phyloP scores from a whole-genome alignment of 2,888 invertebrate genomes.

The Eristalinus aeneus region DNA sequence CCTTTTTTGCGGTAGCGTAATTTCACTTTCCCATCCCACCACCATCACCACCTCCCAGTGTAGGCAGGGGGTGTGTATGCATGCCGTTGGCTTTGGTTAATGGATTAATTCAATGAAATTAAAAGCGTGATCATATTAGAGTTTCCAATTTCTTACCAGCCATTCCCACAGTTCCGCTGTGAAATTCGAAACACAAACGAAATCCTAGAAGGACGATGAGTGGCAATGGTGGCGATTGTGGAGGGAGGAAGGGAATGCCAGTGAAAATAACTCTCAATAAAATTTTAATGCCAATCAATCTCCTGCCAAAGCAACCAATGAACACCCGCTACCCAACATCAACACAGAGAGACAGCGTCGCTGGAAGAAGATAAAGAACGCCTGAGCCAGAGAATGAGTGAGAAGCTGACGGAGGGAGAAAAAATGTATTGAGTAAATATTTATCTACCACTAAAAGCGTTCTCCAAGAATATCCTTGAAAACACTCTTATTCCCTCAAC shows the following conservation, averaged over 20 bases:
- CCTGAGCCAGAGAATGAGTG: background rate
- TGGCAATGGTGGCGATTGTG: background rate
- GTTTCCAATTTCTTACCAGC: constrained; percentile 51
- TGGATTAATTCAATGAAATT: constrained; percentile 65
- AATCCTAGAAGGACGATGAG: background rate
- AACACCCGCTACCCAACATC: background rate
- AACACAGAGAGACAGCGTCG: background rate
- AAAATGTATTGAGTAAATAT: constrained; percentile 63
- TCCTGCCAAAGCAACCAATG: constrained; percentile 20
- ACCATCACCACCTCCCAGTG: background rate
- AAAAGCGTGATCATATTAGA: constrained; percentile 63
- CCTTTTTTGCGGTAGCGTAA: constrained; percentile 34
- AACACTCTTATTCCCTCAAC: background rate
- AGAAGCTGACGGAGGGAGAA: background rate
- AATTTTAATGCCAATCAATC: constrained; percentile 68
- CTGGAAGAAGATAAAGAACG: background rate
- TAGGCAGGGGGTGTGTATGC: constrained; percentile 1
- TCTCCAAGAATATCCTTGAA: constrained; percentile 40
- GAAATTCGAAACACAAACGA: constrained; percentile 28
- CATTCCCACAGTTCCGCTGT: background rate
- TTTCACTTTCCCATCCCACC: constrained; percentile 29
- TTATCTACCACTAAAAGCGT: constrained; percentile 69
- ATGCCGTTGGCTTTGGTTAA: constrained; percentile 49
- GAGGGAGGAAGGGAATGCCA: background rate
- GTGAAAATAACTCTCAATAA: constrained; percentile 41